These are phyloP conservation scores for Apodemia duryi DNA, from an alignment of 2,888 invertebrate genomes.

Conservation along the genomic window DNA sequence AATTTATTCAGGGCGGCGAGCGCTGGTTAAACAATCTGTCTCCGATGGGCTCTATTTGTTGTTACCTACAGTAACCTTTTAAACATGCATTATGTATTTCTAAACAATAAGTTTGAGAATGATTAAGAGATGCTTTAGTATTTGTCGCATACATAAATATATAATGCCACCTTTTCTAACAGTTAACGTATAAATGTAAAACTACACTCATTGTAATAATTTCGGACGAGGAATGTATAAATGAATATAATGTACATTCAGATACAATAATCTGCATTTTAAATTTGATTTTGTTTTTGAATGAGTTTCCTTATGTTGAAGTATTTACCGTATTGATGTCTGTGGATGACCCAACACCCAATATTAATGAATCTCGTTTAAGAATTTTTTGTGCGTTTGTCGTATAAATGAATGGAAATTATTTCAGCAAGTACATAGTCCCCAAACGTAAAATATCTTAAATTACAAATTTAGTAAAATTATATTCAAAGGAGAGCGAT, in stretches of 20 bases:
- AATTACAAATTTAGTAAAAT: no score
- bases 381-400: no score
- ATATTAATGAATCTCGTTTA: not conserved
- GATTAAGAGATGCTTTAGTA: conserved; percentile 13
- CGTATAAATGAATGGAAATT: not conserved
- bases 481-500: no score
- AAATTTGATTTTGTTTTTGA: not conserved
- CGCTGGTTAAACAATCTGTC: conserved; percentile 60
- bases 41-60: conserved; percentile 37
- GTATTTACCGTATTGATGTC: not conserved
- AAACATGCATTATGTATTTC: conserved; percentile 14
- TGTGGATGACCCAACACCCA: not conserved
- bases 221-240: conserved; percentile 4
- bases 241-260: not conserved
- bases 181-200: conserved; percentile 8
- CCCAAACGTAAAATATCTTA: no score
- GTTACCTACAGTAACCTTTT: conserved; percentile 15
- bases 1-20: conserved; percentile 40
- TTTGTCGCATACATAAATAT: conserved; percentile 13
- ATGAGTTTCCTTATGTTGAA: not conserved
- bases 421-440: not conserved
- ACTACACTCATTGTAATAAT: conserved; percentile 1
- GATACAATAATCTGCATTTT: not conserved
- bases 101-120: conserved; percentile 12
- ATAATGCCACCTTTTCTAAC: conserved; percentile 1